Conservation (phyloP, 2,888 invertebrate genomes). For the Nineta flava region DNA sequence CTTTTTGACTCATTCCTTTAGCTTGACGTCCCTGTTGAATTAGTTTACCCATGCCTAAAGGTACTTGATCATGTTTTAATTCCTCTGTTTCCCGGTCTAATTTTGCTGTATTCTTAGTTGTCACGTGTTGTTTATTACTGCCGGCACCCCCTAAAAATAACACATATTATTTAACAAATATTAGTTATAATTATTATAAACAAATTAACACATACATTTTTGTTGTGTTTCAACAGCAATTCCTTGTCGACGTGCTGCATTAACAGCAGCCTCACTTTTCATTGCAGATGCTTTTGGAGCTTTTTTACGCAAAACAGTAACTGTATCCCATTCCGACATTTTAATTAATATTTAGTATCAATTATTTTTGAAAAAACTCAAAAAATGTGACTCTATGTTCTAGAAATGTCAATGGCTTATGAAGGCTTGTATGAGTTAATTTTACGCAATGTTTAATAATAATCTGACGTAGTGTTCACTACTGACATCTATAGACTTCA, state of each 20-base stretch:
- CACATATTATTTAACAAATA: too few relatives aligned
- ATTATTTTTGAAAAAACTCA: too few relatives aligned
- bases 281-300: slow-evolving; percentile 78
- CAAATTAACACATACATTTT: slow-evolving; percentile 55
- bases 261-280: slow-evolving; percentile 85
- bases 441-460: too few relatives aligned
- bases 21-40: slow-evolving; percentile 92
- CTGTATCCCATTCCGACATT: slow-evolving; percentile 70
- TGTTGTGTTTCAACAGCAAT: slow-evolving; percentile 83
- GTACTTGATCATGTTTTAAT: slow-evolving; percentile 79
- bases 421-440: too few relatives aligned
- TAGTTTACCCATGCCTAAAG: slow-evolving; percentile 77
- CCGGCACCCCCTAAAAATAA: slow-evolving; percentile 65
- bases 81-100: slow-evolving; percentile 98
- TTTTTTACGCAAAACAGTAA: slow-evolving; percentile 82
- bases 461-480: too few relatives aligned
- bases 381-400: too few relatives aligned
- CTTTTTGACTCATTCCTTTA: slow-evolving; percentile 94
- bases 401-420: too few relatives aligned
- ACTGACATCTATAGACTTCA: too few relatives aligned
- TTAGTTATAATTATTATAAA: background rate
- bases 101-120: slow-evolving; percentile 93
- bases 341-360: too few relatives aligned
- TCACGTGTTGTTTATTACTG: slow-evolving; percentile 89
- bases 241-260: slow-evolving; percentile 85